phyloP scores from a whole-genome alignment of 2,797 vertebrate genomes.

The Sebastes miniatus region DNA sequence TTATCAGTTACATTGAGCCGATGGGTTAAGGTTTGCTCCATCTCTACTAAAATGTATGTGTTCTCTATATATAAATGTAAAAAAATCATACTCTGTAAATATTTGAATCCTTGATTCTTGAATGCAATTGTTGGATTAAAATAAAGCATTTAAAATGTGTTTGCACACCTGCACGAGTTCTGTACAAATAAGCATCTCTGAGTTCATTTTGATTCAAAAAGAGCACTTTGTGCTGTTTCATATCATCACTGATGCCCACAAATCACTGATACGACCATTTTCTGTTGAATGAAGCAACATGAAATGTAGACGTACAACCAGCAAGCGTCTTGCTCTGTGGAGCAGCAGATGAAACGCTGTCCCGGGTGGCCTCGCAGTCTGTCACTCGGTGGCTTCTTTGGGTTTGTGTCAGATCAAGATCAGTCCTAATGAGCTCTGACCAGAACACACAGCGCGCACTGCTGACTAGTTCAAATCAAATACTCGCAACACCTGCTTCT shows the following conservation, averaged over 20 bases:
- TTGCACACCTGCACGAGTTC: background rate
- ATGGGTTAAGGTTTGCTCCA: background rate
- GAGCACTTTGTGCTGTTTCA: background rate
- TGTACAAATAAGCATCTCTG: background rate
- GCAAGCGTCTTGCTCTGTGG: background rate
- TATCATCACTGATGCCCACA: background rate
- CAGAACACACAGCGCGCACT: conserved; percentile 2
- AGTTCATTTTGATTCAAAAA: background rate
- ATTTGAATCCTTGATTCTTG: background rate
- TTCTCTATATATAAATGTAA: background rate
- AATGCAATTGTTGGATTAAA: background rate
- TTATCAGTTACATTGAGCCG: background rate
- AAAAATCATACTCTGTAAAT: background rate
- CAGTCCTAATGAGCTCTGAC: conserved; percentile 52
- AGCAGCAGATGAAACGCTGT: conserved; percentile 28
- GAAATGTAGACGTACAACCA: background rate
- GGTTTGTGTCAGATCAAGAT: conserved; percentile 38
- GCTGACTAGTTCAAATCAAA: conserved; percentile 18
- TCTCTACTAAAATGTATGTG: background rate
- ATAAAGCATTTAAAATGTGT: background rate
- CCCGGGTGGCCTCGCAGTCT: conserved; percentile 4
- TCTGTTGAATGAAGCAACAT: background rate
- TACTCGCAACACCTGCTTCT: background rate
- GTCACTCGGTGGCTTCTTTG: background rate
- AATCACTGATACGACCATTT: background rate